These are phyloP conservation scores for Diaprepes abbreviatus DNA, from an alignment of 2,888 invertebrate species.

Conservation along the genomic window DNA sequence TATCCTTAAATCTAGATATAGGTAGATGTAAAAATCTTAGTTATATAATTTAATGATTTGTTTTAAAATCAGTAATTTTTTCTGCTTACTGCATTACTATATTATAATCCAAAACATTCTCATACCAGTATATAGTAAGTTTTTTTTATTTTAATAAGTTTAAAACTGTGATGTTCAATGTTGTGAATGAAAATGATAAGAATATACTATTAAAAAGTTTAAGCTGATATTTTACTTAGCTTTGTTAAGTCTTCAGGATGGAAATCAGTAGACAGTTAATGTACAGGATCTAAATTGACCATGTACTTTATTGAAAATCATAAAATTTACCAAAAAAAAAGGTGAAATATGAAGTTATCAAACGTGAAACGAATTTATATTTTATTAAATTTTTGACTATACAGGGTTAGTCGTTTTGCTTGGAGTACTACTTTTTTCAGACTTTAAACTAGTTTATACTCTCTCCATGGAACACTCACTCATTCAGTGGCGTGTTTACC, in stretches of 20 bases:
- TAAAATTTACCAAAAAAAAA: no score
- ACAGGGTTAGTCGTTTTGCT: no score
- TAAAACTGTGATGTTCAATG: constrained; percentile 41
- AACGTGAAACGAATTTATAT: no score
- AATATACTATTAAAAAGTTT: constrained; percentile 27
- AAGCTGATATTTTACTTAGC: not conserved
- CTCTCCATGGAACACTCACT: no score
- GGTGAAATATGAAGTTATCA: not conserved
- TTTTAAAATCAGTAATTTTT: constrained; percentile 12
- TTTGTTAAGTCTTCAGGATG: not conserved
- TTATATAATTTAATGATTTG: constrained; percentile 12
- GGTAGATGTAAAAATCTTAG: not conserved
- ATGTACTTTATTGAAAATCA: no score
- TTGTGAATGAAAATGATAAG: constrained; percentile 30
- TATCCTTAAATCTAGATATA: not conserved
- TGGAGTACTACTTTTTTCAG: no score
- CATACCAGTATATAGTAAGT: constrained; percentile 30
- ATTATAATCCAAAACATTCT: constrained; percentile 28
- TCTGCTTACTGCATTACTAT: constrained; percentile 10
- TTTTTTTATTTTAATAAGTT: constrained; percentile 35
- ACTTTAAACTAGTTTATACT: no score
- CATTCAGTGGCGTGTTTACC: no score
- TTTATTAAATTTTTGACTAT: no score
- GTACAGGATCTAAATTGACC: no score
- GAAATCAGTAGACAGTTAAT: no score